Conservation (phyloP, 2,113 vertebrate genomes). For the Jacana jacana region DNA sequence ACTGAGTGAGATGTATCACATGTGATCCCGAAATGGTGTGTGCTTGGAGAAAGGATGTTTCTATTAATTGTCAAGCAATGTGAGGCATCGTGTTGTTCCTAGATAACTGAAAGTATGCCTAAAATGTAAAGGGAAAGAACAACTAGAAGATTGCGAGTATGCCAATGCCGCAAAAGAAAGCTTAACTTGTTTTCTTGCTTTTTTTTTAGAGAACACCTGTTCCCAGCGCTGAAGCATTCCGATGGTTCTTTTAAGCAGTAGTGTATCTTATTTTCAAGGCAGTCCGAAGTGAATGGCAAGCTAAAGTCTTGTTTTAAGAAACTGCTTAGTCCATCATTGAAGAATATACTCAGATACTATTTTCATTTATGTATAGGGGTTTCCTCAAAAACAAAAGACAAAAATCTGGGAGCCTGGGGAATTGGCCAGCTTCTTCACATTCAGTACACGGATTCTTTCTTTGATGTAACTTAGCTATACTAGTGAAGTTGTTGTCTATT, state of each 20-base stretch:
- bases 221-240: conserved; percentile 95
- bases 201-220: conserved; percentile 96
- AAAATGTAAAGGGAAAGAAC: conserved; percentile 63
- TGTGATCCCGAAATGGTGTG: background rate
- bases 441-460: conserved; percentile 75
- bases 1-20: background rate
- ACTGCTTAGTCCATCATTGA: conserved; percentile 84
- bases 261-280: conserved; percentile 79
- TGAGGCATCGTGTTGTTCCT: conserved; percentile 26
- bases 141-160: conserved; percentile 61
- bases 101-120: conserved; percentile 58
- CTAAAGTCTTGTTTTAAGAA: conserved; percentile 89
- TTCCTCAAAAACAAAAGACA: conserved; percentile 78
- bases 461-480: conserved; percentile 83
- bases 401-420: conserved; percentile 84
- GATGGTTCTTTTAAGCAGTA: conserved; percentile 98
- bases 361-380: conserved; percentile 84
- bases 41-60: conserved; percentile 6
- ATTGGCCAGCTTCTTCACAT: conserved; percentile 81
- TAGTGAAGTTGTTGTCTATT: conserved; percentile 87
- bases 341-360: conserved; percentile 85
- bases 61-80: conserved; percentile 18
- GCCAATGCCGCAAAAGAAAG: conserved; percentile 73
- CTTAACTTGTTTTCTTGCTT: conserved; percentile 84
- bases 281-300: conserved; percentile 84